Evolutionary conservation across 2,113 vertebrate genomes (phyloP).

Genomic region (Manacus vitellinus): DNA sequence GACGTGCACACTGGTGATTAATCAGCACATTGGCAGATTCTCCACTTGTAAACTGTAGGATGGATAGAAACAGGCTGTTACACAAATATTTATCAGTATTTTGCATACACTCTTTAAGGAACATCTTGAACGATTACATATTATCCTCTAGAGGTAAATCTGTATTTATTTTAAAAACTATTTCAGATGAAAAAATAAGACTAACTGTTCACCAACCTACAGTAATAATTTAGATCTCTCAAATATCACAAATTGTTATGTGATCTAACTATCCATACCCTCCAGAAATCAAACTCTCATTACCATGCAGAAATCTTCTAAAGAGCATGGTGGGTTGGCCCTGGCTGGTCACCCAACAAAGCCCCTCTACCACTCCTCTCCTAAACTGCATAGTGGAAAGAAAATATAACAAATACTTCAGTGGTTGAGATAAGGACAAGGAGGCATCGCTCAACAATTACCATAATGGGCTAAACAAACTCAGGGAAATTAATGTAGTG

Average conservation of each 20-base stretch:
- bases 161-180: not conserved
- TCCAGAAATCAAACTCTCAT: not conserved
- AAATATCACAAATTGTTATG: not conserved
- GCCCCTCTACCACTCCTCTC: accelerated
- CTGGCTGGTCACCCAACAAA: accelerated
- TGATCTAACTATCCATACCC: not conserved
- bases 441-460: not conserved
- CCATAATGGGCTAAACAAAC: accelerated
- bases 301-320: not conserved
- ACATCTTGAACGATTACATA: not conserved
- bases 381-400: not conserved
- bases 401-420: not conserved
- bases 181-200: not conserved
- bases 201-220: not conserved
- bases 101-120: not conserved
- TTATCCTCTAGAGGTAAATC: not conserved
- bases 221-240: not conserved
- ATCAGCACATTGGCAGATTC: not conserved
- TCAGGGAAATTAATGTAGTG: not conserved
- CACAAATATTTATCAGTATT: not conserved
- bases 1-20: not conserved
- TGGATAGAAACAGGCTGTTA: not conserved
- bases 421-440: not conserved
- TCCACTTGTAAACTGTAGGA: not conserved
- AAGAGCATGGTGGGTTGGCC: not conserved